Evolutionary conservation across 2,888 invertebrate genomes (phyloP).

Genomic region (Drosophila cognata): DNA sequence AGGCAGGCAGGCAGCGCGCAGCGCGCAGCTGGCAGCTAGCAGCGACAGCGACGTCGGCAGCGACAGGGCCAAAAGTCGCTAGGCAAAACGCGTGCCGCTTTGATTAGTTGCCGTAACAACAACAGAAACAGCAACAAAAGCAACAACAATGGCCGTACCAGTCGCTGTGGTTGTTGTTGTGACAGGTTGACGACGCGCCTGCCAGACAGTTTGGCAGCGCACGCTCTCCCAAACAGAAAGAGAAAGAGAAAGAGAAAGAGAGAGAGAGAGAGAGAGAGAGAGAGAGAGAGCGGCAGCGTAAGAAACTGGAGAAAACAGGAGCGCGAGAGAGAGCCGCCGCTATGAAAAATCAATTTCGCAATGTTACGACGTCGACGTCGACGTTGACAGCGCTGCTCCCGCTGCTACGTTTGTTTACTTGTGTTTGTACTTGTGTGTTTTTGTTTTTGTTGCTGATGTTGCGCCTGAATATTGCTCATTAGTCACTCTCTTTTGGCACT

Average conservation of each 20-base stretch:
- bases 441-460: conserved; percentile 39
- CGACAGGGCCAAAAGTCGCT: conserved; percentile 60
- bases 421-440: conserved; percentile 24
- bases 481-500: conserved; percentile 25
- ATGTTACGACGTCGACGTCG: conserved; percentile 64
- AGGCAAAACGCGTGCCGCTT: conserved; percentile 56
- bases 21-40: conserved; percentile 16
- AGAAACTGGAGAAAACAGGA: conserved; percentile 7
- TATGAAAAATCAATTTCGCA: conserved; percentile 83
- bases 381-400: conserved; percentile 36
- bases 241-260: background rate
- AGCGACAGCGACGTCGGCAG: conserved; percentile 32
- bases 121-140: conserved; percentile 29
- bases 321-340: conserved; percentile 39
- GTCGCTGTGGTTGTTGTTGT: conserved; percentile 35
- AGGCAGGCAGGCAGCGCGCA: conserved; percentile 33
- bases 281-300: conserved; percentile 6
- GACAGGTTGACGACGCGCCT: conserved; percentile 71
- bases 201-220: conserved; percentile 79
- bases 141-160: conserved; percentile 26
- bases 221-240: conserved; percentile 30
- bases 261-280: conserved; percentile 3
- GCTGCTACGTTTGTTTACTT: conserved; percentile 47
- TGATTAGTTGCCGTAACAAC: conserved; percentile 64
- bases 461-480: conserved; percentile 50